Evolutionary conservation across 2,888 invertebrate species (phyloP).

Genomic region (Drosophila mimica): DNA sequence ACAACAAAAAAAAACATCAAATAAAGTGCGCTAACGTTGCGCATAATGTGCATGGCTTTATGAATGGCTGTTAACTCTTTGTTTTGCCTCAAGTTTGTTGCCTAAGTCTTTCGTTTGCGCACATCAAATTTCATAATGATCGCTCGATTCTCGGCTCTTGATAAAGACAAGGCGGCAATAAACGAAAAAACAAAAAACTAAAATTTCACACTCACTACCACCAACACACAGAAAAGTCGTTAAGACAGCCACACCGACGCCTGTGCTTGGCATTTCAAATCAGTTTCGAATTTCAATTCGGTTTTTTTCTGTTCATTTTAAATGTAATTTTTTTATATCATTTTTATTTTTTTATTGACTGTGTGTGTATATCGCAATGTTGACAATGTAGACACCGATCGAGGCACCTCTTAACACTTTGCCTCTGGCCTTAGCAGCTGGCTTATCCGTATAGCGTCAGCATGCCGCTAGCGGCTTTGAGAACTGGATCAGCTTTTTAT

Average conservation of each 20-base stretch:
- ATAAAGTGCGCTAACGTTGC: constrained; percentile 39
- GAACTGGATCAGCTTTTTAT: constrained; percentile 15
- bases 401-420: constrained; percentile 76
- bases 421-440: constrained; percentile 25
- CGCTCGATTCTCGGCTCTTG: constrained; percentile 54
- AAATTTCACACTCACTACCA: constrained; percentile 14
- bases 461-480: constrained; percentile 29
- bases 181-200: not conserved
- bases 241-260: constrained; percentile 60
- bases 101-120: constrained; percentile 46
- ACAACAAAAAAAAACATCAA: constrained; percentile 67
- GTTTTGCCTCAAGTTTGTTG: constrained; percentile 55
- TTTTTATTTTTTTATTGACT: constrained; percentile 38
- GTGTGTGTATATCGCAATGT: constrained; percentile 57
- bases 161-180: constrained; percentile 38
- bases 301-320: constrained; percentile 30
- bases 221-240: constrained; percentile 28
- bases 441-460: constrained; percentile 44
- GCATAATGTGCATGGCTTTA: constrained; percentile 52
- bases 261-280: constrained; percentile 66
- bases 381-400: constrained; percentile 64
- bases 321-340: constrained; percentile 48
- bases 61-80: constrained; percentile 53
- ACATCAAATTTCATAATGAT: constrained; percentile 53
- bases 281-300: constrained; percentile 67